phyloP scores from a whole-genome alignment of 2,797 vertebrate species.

The Melopsittacus undulatus region DNA sequence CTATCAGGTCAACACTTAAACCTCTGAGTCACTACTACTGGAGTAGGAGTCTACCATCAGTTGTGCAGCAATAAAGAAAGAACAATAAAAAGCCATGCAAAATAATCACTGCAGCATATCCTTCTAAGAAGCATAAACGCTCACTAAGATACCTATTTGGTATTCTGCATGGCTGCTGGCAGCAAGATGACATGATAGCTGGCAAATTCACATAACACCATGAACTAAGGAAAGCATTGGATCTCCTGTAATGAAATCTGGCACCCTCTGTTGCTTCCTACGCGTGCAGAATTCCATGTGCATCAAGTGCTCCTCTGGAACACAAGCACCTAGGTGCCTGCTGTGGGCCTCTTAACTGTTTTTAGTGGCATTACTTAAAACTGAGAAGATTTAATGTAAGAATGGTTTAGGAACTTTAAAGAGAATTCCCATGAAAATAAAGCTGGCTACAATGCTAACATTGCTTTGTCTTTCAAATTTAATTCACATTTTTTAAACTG shows the following conservation, averaged over 20 bases:
- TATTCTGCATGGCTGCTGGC: neutral
- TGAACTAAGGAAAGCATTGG: neutral
- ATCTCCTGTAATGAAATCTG: neutral
- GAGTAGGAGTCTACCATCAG: neutral
- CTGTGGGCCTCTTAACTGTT: neutral
- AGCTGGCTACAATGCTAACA: neutral
- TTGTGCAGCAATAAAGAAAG: neutral
- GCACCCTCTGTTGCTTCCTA: neutral
- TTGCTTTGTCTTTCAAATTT: neutral
- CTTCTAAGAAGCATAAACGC: neutral
- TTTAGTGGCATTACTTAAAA: neutral
- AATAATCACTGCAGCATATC: neutral
- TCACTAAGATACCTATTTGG: neutral
- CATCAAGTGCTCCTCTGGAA: neutral
- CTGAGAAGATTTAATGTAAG: neutral
- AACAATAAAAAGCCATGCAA: neutral
- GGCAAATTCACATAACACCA: neutral
- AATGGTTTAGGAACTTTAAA: neutral
- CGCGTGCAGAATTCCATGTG: accelerated
- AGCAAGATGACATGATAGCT: neutral
- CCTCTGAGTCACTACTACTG: slow-evolving; percentile 4
- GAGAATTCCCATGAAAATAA: neutral
- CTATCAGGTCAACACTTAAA: neutral
- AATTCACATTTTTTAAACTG: neutral
- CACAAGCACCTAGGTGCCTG: neutral